phyloP scores from a whole-genome alignment of 2,113 vertebrate genomes.

The Cyprinodon brontotheroides region DNA sequence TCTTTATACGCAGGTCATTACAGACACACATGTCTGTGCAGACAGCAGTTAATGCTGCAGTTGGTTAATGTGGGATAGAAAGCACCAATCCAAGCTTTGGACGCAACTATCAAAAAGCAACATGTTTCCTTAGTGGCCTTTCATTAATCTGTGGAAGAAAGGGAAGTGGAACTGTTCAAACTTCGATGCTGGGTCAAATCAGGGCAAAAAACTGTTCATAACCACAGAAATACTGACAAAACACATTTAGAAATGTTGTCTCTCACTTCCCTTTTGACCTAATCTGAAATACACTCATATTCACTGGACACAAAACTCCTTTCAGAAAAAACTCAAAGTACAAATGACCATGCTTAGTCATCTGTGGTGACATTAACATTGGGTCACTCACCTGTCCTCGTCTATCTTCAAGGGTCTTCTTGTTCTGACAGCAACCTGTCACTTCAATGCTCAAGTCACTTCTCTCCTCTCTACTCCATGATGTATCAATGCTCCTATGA shows the following conservation, averaged over 20 bases:
- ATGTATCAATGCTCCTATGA: not conserved
- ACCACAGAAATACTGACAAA: not conserved
- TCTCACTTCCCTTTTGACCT: constrained; percentile 26
- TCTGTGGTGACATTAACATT: constrained; percentile 42
- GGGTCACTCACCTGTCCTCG: constrained; percentile 59
- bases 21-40: not conserved
- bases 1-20: constrained; percentile 3
- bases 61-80: constrained; percentile 11
- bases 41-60: constrained; percentile 15
- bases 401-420: constrained; percentile 54
- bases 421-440: constrained; percentile 62
- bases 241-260: constrained; percentile 2
- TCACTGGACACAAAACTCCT: constrained; percentile 21
- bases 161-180: constrained; percentile 16
- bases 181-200: constrained; percentile 6
- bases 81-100: constrained; percentile 2
- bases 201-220: constrained; percentile 3
- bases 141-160: constrained; percentile 17
- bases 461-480: constrained; percentile 8
- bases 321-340: constrained; percentile 5
- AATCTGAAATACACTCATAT: constrained; percentile 3
- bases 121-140: constrained; percentile 18
- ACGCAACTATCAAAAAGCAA: constrained; percentile 10
- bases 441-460: constrained; percentile 41
- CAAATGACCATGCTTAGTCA: constrained; percentile 38